Conservation (phyloP, 2,797 vertebrate species). For the Melanotaenia maccullochi region DNA sequence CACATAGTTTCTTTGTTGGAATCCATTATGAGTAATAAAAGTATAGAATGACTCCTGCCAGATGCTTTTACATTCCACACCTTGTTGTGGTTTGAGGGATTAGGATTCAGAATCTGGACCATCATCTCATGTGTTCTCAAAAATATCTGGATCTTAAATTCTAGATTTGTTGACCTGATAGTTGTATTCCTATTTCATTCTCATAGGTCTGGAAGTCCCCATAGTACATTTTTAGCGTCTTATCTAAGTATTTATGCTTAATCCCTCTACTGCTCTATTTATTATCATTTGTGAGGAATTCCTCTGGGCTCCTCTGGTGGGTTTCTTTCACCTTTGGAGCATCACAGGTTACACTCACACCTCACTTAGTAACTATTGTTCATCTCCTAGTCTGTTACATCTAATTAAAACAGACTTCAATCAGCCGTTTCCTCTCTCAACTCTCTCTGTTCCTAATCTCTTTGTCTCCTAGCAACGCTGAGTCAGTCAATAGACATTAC, state of each 20-base stretch:
- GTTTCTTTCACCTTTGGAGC: constrained; percentile 18
- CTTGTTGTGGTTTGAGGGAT: neutral
- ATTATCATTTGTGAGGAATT: constrained; percentile 32
- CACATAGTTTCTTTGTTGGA: too few relatives aligned
- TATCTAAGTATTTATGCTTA: neutral
- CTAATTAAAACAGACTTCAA: constrained; percentile 47
- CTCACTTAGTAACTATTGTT: constrained; percentile 11
- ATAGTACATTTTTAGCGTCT: neutral
- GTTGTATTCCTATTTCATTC: neutral
- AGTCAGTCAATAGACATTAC: constrained; percentile 28
- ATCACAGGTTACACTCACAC: constrained; percentile 39
- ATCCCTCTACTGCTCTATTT: neutral
- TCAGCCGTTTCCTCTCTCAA: constrained; percentile 38
- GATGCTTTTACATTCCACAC: neutral
- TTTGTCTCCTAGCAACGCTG: constrained; percentile 14
- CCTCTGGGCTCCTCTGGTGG: constrained; percentile 19
- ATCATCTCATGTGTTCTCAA: neutral
- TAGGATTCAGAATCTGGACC: neutral
- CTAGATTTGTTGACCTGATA: neutral
- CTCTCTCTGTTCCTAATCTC: constrained; percentile 13
- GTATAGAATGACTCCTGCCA: neutral
- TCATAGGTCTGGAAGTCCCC: neutral
- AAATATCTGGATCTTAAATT: neutral
- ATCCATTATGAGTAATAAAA: neutral
- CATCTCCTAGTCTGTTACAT: constrained; percentile 45